phyloP scores from a whole-genome alignment of 2,113 vertebrate genomes.

The Gymnobelideus leadbeateri region DNA sequence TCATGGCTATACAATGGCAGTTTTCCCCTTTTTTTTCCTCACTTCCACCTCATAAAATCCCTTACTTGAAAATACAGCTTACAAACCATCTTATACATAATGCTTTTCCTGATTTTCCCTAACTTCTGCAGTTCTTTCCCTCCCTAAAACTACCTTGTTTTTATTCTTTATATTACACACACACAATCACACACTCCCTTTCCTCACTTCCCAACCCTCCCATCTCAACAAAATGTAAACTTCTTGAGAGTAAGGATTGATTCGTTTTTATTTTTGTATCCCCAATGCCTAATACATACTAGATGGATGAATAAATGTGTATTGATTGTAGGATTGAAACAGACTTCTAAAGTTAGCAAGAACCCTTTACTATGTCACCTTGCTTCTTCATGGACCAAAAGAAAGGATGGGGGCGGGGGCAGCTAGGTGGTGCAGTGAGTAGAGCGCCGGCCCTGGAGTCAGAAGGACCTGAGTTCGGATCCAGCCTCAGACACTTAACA shows the following conservation, averaged over 20 bases:
- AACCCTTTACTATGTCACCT: background rate
- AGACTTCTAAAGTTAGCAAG: background rate
- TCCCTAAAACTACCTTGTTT: background rate
- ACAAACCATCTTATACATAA: background rate
- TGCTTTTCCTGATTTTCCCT: background rate
- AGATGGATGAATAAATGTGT: background rate
- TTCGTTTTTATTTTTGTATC: background rate
- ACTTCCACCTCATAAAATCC: background rate
- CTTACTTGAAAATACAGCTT: background rate
- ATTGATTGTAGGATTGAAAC: background rate
- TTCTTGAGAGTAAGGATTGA: background rate
- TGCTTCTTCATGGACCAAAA: background rate
- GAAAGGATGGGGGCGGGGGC: background rate
- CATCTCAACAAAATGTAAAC: background rate
- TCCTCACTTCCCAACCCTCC: too few relatives aligned
- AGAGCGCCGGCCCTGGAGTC: too few relatives aligned
- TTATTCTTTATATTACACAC: background rate
- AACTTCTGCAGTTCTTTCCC: background rate
- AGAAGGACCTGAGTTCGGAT: too few relatives aligned
- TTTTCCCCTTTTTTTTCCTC: background rate
- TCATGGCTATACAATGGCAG: background rate
- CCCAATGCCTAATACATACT: background rate
- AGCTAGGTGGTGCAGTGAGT: too few relatives aligned
- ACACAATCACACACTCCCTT: too few relatives aligned
- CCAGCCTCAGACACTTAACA: too few relatives aligned